A percentile compares a stretch with the other conserved stretches of the same genome.
phyloP scores from a whole-genome alignment of 1,140 invertebrate species.

The Artemia franciscana region DNA sequence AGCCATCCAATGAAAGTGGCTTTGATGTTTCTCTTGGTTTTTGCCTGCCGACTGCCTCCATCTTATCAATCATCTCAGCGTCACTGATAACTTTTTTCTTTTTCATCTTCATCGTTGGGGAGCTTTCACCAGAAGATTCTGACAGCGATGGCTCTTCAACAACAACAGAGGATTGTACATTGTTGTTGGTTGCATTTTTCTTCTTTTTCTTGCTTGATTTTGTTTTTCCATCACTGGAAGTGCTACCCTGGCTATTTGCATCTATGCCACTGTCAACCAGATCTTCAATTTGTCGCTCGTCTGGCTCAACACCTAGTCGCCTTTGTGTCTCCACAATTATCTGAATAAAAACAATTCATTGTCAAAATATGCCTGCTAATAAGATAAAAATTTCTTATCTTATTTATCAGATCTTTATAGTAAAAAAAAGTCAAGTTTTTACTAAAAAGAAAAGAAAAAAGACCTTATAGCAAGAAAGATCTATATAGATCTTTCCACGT shows the following conservation, averaged over 20 bases:
- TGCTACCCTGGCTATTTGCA: conserved; percentile 58
- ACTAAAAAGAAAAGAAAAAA: too few species aligned
- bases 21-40: conserved; percentile 8
- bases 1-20: conserved; percentile 8
- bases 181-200: conserved; percentile 14
- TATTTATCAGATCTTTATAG: too few species aligned
- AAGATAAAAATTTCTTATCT: too few species aligned
- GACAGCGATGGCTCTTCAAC: not conserved
- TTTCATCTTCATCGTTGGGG: conserved; percentile 2
- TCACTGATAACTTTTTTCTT: conserved; percentile 2
- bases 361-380: too few species aligned
- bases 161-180: not conserved
- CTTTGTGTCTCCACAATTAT: too few species aligned
- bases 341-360: too few species aligned
- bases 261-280: conserved; percentile 57
- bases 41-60: conserved; percentile 3
- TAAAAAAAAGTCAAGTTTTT: too few species aligned
- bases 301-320: too few species aligned
- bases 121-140: not conserved
- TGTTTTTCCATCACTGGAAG: conserved; percentile 42
- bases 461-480: too few species aligned
- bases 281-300: conserved; percentile 13
- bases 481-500: too few species aligned
- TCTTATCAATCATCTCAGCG: conserved; percentile 5
- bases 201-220: conserved; percentile 52